These are phyloP conservation scores for Sebastes vulpes DNA, from an alignment of 2,797 vertebrate species.

Conservation along the genomic window DNA sequence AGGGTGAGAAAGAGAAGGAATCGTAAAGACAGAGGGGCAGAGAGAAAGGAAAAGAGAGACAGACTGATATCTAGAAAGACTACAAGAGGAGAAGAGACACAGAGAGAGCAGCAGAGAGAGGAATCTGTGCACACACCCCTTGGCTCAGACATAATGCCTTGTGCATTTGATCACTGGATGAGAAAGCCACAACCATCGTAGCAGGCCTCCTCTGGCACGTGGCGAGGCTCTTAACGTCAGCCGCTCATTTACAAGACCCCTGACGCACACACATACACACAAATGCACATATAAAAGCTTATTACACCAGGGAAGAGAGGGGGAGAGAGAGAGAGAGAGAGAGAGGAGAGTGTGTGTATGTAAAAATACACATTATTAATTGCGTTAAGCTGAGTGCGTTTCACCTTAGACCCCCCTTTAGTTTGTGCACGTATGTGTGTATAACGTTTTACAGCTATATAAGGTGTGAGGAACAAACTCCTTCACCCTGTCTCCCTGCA, in stretches of 20 bases:
- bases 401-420: constrained; percentile 33
- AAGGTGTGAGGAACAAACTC: constrained; percentile 24
- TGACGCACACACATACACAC: background rate
- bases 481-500: constrained; percentile 13
- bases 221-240: constrained; percentile 67
- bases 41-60: background rate
- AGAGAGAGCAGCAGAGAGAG: background rate
- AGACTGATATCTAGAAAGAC: background rate
- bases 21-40: background rate
- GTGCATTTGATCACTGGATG: constrained; percentile 67
- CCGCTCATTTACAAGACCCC: background rate
- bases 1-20: background rate
- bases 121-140: constrained; percentile 34
- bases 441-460: constrained; percentile 35
- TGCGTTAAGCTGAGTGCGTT: constrained; percentile 8
- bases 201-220: constrained; percentile 70
- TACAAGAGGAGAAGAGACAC: background rate
- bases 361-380: constrained; percentile 35
- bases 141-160: constrained; percentile 62
- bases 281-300: no score
- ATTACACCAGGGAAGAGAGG: constrained; percentile 13
- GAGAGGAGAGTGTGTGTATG: constrained; percentile 4
- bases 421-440: constrained; percentile 8
- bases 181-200: constrained; percentile 57
- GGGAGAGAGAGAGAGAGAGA: background rate